Base-by-base conservation (phyloP, 2,888 invertebrate genomes). In the Trachelus tabidus region DNA sequence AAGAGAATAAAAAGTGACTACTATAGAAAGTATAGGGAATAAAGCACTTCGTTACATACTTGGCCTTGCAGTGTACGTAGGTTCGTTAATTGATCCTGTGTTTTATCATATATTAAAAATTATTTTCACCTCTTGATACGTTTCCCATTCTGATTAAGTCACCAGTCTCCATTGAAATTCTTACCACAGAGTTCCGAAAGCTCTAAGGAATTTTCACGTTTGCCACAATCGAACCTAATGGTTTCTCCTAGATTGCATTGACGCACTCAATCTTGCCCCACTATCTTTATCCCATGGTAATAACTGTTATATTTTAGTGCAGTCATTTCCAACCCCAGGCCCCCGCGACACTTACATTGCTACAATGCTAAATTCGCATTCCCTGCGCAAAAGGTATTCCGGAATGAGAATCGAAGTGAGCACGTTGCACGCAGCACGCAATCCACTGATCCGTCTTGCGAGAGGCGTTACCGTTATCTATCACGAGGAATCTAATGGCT, bases 381-480 rank as follows among this genome's bases (percentile, higher is more conserved):
- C 56, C 56, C 56, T 56, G 56, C 23, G 23, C 56, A 56, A 56
- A 56, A 56, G 56, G 56, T 56, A 56, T 56, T 56, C 23, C 56
- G 35, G 68, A 56, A 68, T 71, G 73, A 77, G 81, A 86, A 86
- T 87, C 84, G 84, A 84, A 85, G 84, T 79, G 78, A 80, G 84
- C 81, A 81, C 79, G 81, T 69, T 74, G 76, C 79, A 79, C 80
- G 76, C 77, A 80, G 84, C 90, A 90, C 90, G 90, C 90, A 88
- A 90, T 90, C 83, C 87, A 86, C 90, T 91, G 91, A 90, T 91
- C 91, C 89, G 88, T 90, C 91, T 89, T 91, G 82, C 81, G 80
- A 84, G 88, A 90, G 90, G 89, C 90, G 89, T 90, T 89, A 87
- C 88, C 83, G 84, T 86, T 90, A 90, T 90, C 90, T 87, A 76